Evolutionary conservation across 1,140 invertebrate genomes (phyloP).

Genomic region (Nebria ingens): DNA sequence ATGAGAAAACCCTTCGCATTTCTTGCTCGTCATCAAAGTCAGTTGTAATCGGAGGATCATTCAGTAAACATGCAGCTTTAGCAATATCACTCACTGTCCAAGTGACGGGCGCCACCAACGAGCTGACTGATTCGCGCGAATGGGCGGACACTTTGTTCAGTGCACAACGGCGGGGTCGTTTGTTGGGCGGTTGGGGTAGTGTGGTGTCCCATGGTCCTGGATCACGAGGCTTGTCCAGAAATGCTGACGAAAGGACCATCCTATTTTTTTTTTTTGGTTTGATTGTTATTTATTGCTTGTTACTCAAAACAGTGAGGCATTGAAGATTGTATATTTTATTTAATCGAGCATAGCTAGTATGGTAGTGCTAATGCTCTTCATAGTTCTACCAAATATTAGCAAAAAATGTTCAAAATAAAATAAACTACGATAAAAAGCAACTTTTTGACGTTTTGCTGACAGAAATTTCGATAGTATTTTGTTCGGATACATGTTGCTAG

Average conservation of each 20-base stretch:
- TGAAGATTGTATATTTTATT: too few relatives aligned
- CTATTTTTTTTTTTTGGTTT: too few relatives aligned
- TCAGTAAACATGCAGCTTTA: constrained; percentile 47
- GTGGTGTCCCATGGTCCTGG: background rate
- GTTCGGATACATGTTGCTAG: too few relatives aligned
- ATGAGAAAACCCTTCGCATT: constrained; percentile 62
- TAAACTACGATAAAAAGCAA: too few relatives aligned
- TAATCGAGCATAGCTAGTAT: too few relatives aligned
- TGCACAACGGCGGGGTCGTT: background rate
- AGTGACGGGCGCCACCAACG: constrained; percentile 18
- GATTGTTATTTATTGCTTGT: too few relatives aligned
- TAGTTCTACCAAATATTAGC: too few relatives aligned
- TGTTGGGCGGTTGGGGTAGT: background rate
- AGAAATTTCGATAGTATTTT: too few relatives aligned
- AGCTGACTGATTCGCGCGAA: background rate
- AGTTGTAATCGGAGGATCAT: constrained; percentile 39
- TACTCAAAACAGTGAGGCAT: too few relatives aligned
- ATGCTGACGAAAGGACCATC: background rate
- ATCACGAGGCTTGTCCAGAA: background rate
- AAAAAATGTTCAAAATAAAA: too few relatives aligned
- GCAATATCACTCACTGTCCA: constrained; percentile 44
- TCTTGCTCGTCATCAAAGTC: constrained; percentile 58
- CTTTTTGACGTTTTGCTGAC: too few relatives aligned
- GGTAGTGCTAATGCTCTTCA: too few relatives aligned
- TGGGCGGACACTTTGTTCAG: background rate